Base-by-base conservation (phyloP, 2,797 vertebrate genomes). In the Poliocrania exsul region DNA sequence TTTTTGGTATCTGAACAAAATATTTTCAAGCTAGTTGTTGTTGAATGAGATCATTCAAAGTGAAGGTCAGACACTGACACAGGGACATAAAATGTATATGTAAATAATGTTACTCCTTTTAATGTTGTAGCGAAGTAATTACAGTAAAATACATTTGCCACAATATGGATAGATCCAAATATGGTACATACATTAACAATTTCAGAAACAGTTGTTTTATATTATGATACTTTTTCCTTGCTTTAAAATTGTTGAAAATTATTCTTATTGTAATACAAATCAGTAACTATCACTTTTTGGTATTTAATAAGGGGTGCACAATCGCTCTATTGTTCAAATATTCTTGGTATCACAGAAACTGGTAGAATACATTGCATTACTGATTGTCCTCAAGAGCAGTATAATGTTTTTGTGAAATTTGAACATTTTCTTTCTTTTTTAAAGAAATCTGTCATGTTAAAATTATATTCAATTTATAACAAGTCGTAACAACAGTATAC, bases 21-120 rank as follows among this genome's bases (percentile, higher is more conserved):
- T 73, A 60, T 80, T 93, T 93, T 81, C 35, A 49, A 81, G 51
- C 31, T 78, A 67, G 26, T 91, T 93, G 66, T 92, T 94, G 75
- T 54, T 73, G 96, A 81, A 23, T 90, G 33, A 90, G 72, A 60
- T 93, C 28, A 50, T 70, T 74, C 31, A 11, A n/a, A 35, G 24
- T 44, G 73, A 96, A 46, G n/a, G 11, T 85, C 84, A 85, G 64
- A 74, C 11, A 65, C 80, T 79, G 81, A 40, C 74, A 62, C 9
- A 42, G 80, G 85, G 74, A 71, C 85, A 35, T 21, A 7, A 95
- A 88, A 65, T 79, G 47, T 91, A 29, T 78, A 49, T 57, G 51
- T 38, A 84, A 93, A 67, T 87, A 58, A 61, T 58, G 12, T 47
- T 69, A 24, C 10, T 92, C 18, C 83, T 95, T 71, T 60, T 82